Evolutionary conservation across 2,888 invertebrate species (phyloP).

Genomic region (Dasysyrphus tricinctus): DNA sequence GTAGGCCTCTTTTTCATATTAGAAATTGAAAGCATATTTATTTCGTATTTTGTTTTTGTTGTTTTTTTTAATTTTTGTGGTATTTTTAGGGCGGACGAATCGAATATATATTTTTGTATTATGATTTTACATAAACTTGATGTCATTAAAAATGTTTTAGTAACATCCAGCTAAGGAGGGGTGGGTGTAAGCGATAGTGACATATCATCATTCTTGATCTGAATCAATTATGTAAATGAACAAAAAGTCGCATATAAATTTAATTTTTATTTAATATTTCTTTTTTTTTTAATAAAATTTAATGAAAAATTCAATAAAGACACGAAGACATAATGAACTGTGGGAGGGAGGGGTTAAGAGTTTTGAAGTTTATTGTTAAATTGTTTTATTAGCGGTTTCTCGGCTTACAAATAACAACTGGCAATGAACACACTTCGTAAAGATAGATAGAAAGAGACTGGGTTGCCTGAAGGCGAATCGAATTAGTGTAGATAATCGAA

Average conservation of each 20-base stretch:
- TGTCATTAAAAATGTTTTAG: conserved; percentile 50
- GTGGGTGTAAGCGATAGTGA: conserved; percentile 30
- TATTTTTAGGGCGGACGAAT: conserved; percentile 25
- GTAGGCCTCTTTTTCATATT: conserved; percentile 3
- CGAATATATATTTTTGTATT: conserved; percentile 37
- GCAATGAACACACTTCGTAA: neutral
- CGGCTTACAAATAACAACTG: neutral
- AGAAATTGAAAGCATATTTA: conserved; percentile 11
- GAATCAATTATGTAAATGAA: conserved; percentile 66
- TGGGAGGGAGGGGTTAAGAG: neutral
- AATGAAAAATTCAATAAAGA: conserved; percentile 5
- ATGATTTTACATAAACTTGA: conserved; percentile 21
- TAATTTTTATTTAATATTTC: conserved; percentile 14
- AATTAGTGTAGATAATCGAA: conserved; percentile 53
- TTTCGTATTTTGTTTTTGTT: conserved; percentile 15
- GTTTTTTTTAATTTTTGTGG: neutral
- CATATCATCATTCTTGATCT: conserved; percentile 38
- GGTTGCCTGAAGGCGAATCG: conserved; percentile 15
- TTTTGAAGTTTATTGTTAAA: conserved; percentile 37
- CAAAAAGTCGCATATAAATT: conserved; percentile 23
- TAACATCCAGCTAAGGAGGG: neutral
- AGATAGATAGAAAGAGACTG: neutral
- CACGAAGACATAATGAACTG: neutral
- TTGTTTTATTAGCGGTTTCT: conserved; percentile 40
- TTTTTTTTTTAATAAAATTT: conserved; percentile 12